phyloP scores from a whole-genome alignment of 2,888 invertebrate species.

The Podabrus alpinus region DNA sequence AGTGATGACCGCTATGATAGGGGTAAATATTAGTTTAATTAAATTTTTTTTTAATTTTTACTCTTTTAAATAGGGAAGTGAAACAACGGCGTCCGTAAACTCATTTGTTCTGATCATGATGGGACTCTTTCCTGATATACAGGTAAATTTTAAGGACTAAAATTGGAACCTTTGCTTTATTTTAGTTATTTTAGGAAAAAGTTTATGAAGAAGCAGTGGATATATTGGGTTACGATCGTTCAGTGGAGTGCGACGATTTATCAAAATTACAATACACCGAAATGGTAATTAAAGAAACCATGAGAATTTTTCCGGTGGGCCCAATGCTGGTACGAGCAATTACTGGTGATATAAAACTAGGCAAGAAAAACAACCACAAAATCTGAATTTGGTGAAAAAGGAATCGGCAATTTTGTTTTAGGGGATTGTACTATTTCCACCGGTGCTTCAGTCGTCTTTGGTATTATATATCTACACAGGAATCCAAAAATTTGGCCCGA shows the following conservation, averaged over 20 bases:
- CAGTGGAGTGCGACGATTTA: constrained; percentile 57
- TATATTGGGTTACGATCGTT: constrained; percentile 55
- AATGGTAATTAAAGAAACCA: constrained; percentile 61
- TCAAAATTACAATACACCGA: constrained; percentile 60
- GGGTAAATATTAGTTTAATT: constrained; percentile 53
- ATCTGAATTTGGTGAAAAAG: background rate
- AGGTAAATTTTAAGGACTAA: constrained; percentile 31
- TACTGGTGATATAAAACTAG: constrained; percentile 15
- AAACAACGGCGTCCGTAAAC: constrained; percentile 42
- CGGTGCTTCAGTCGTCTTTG: constrained; percentile 7
- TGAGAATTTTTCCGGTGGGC: constrained; percentile 56
- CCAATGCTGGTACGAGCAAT: constrained; percentile 34
- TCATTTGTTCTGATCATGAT: constrained; percentile 41
- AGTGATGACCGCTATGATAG: constrained; percentile 60
- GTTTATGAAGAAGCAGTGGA: constrained; percentile 52
- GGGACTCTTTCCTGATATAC: constrained; percentile 41
- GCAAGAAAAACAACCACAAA: too few species aligned
- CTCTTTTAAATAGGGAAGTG: constrained; percentile 36
- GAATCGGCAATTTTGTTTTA: background rate
- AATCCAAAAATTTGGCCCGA: background rate
- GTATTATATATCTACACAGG: background rate
- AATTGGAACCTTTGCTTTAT: background rate
- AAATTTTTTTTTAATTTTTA: background rate
- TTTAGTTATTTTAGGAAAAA: constrained; percentile 34
- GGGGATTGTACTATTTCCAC: constrained; percentile 5